Evolutionary conservation across 2,113 vertebrate genomes (phyloP), one percentile per base, ranked within the genome.

Genomic region (Polyodon spathula): DNA sequence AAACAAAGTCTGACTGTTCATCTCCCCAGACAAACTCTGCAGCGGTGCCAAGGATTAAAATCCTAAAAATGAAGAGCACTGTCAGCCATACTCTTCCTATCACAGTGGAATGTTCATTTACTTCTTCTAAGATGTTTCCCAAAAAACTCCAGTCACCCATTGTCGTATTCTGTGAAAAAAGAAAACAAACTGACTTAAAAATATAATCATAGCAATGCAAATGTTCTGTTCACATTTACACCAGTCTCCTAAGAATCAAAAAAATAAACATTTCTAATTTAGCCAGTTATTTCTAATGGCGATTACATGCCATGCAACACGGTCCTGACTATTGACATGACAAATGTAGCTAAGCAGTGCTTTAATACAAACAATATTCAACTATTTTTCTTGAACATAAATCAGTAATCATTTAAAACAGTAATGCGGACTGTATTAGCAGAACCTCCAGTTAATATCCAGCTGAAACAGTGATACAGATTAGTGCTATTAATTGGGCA

Each of bases 61-160:
- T 97, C 40, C 93, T 90, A 78, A 98, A 98, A 80, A 98, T 97
- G 83, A 98, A 98, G 59, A 97, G 92, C 73, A 98, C 93, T 0
- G 95, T 97, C 66, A 98, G 93, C 95, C 95, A 98, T 48, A 98
- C 94, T 70, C 94, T 86, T 72, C 96, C 96, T 42, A 98, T 93
- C 80, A 96, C 93, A n/a, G 95, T 98, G 63, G 96, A 98, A 71
- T 97, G 96, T 82, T 98, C 93, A 1, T 97, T 97, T 63, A 98
- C 96, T 86, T 97, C 93, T 84, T 98, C 95, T 87, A 98, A 88
- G 87, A 97, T 93, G 78, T 96, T 97, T 77, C 95, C 95, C 84
- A 98, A 88, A 88, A 97, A 97, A 77, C 95, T 97, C 95, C 95
- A 98, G 84, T 97, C 95, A 73, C 95, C 95, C 94, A 98, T 98